phyloP scores from a whole-genome alignment of 2,888 invertebrate genomes.

The Empis stercorea region DNA sequence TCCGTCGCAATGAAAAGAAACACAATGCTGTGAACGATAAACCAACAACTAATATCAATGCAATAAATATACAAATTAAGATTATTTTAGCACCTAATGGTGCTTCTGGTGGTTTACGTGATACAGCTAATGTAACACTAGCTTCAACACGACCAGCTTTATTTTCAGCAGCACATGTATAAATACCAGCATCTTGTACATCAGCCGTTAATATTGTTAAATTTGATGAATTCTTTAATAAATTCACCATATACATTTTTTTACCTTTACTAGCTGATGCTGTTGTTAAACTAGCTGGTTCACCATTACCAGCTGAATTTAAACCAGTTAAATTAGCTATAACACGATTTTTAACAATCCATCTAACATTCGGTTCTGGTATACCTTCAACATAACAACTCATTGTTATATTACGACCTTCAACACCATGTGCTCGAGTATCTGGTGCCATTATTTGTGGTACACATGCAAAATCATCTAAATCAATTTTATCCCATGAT shows the following conservation, averaged over 20 bases:
- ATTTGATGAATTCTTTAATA: constrained; percentile 55
- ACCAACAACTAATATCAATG: constrained; percentile 52
- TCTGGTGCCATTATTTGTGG: constrained; percentile 53
- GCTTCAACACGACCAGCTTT: constrained; percentile 65
- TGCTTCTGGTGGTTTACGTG: constrained; percentile 48
- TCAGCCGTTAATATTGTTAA: constrained; percentile 60
- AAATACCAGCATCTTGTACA: constrained; percentile 60
- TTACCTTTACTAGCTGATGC: constrained; percentile 38
- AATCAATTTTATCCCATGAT: constrained; percentile 61
- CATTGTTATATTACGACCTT: constrained; percentile 61
- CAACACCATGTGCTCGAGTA: constrained; percentile 48
- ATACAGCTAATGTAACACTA: constrained; percentile 57
- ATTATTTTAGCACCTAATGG: constrained; percentile 47
- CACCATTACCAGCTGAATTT: constrained; percentile 16
- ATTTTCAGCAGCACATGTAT: constrained; percentile 67
- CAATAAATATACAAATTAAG: constrained; percentile 54
- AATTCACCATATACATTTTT: constrained; percentile 52
- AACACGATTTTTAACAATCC: constrained; percentile 57
- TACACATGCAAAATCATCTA: constrained; percentile 69
- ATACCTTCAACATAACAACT: constrained; percentile 56
- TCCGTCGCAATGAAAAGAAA: constrained; percentile 43
- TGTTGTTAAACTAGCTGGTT: constrained; percentile 24
- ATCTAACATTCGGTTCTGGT: constrained; percentile 58
- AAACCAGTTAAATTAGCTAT: constrained; percentile 47
- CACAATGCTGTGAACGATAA: constrained; percentile 54